These are phyloP conservation scores for Copsychus sechellarum DNA, from an alignment of 2,113 vertebrate genomes.

Conservation along the genomic window DNA sequence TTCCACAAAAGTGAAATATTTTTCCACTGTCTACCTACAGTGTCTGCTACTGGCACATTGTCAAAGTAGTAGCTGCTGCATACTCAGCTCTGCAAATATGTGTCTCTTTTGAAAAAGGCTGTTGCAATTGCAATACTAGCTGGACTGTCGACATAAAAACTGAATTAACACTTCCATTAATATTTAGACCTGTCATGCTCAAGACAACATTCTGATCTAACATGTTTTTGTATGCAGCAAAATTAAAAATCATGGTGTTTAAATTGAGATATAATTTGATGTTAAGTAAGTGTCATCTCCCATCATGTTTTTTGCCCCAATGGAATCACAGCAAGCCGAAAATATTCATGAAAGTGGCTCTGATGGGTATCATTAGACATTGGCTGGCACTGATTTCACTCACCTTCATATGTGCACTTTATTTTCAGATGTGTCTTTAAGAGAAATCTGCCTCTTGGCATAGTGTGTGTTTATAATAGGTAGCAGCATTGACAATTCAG, in stretches of 20 bases:
- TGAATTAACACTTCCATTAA: background rate
- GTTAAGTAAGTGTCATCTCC: fast-evolving
- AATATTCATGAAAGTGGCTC: background rate
- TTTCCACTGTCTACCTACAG: background rate
- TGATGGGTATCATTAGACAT: background rate
- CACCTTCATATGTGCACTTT: background rate
- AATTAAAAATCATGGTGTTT: background rate
- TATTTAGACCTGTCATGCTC: background rate
- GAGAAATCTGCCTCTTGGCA: background rate
- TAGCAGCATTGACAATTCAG: background rate
- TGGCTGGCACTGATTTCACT: background rate
- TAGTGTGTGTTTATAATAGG: background rate
- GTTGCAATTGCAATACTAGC: background rate
- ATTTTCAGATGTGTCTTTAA: background rate
- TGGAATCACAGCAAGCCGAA: background rate
- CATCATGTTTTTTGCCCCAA: background rate
- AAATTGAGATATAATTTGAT: background rate
- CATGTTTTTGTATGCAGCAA: background rate
- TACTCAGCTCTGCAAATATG: background rate
- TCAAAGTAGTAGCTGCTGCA: background rate
- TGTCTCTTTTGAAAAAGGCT: background rate
- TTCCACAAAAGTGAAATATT: background rate
- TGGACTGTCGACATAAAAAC: background rate
- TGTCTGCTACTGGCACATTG: background rate
- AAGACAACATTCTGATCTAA: background rate